Percentiles rank a stretch among this genome's conserved stretches.
Evolutionary conservation across 2,888 invertebrate species (phyloP).

Genomic region (Rhopalosiphum nymphaeae): DNA sequence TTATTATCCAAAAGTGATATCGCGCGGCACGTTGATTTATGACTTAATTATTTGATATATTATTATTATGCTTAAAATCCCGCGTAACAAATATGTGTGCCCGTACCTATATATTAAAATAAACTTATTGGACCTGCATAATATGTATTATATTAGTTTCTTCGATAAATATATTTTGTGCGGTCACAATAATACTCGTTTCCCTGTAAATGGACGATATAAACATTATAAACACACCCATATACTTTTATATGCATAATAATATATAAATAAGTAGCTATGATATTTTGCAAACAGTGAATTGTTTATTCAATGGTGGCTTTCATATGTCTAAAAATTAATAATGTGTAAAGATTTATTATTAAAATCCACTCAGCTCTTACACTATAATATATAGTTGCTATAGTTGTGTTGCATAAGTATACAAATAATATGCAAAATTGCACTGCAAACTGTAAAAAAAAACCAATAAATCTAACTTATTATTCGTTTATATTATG

Average conservation of each 20-base stretch:
- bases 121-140: neutral
- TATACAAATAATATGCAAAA: neutral
- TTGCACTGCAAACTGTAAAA: neutral
- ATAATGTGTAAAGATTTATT: neutral
- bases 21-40: slow-evolving; percentile 45
- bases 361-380: neutral
- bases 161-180: neutral
- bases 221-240: neutral
- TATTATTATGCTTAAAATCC: neutral
- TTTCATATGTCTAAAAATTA: neutral
- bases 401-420: neutral
- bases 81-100: neutral
- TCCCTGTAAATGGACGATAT: neutral
- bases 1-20: slow-evolving; percentile 46
- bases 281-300: neutral
- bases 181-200: neutral
- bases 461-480: neutral
- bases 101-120: neutral
- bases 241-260: neutral
- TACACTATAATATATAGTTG: neutral
- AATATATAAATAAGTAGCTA: neutral
- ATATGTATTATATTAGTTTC: neutral
- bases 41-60: slow-evolving; percentile 42
- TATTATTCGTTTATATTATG: neutral
- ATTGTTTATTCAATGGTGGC: neutral